Evolutionary conservation across 2,113 vertebrate genomes (phyloP).

Genomic region (Varanus salvator): DNA sequence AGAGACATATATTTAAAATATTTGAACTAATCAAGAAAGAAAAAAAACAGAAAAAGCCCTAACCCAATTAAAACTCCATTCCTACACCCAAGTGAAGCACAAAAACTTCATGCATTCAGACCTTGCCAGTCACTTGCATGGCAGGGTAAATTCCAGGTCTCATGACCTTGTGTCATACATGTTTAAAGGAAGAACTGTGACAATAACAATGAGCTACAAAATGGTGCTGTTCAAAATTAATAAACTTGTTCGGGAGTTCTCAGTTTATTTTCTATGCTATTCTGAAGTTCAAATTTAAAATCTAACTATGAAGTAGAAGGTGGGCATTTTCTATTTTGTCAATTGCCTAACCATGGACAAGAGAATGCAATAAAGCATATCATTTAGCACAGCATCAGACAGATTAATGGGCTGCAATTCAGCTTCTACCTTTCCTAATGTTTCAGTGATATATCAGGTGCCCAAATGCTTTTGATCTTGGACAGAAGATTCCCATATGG

Average conservation of each 20-base stretch:
- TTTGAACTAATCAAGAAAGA: too few species aligned
- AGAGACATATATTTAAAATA: too few species aligned
- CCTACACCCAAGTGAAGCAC: background rate
- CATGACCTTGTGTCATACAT: background rate
- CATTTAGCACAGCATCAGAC: background rate
- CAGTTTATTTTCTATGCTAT: background rate
- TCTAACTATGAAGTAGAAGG: background rate
- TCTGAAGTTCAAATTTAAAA: background rate
- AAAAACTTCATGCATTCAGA: background rate
- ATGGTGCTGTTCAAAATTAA: background rate
- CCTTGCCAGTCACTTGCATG: background rate
- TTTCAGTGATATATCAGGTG: background rate
- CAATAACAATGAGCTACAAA: background rate
- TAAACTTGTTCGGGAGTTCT: background rate
- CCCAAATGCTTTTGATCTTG: constrained; percentile 24
- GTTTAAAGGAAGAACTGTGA: background rate
- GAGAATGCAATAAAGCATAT: background rate
- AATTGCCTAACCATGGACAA: background rate
- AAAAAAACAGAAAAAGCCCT: too few species aligned
- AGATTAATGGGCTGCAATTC: background rate
- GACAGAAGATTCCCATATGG: constrained; percentile 10
- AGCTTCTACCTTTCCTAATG: constrained; percentile 23
- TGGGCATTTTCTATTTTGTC: background rate
- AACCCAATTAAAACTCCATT: too few species aligned
- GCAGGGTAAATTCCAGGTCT: background rate